Evolutionary conservation across 1,140 invertebrate genomes (phyloP).

Genomic region (Drosophila bocqueti): DNA sequence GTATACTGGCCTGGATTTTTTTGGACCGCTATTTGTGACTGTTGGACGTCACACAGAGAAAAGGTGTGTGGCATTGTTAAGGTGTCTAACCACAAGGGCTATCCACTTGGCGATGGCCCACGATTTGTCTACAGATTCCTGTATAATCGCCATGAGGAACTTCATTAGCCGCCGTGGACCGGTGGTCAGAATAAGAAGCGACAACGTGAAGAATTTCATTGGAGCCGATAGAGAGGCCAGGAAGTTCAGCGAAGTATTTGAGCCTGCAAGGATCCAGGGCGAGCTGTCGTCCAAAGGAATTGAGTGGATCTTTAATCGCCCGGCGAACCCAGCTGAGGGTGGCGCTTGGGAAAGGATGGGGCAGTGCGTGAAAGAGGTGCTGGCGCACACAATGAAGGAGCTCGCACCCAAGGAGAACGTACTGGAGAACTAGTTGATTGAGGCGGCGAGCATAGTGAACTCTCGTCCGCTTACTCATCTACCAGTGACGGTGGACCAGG

Average conservation of each 20-base stretch:
- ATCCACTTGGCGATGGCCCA: constrained; percentile 13
- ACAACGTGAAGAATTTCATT: constrained; percentile 1
- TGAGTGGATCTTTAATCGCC: no score
- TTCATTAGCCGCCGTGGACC: constrained; percentile 6
- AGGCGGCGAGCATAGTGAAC: no score
- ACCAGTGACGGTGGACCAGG: no score
- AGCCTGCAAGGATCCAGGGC: constrained; percentile 13
- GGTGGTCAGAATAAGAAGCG: constrained; percentile 7
- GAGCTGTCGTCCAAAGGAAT: no score
- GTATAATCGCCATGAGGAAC: constrained; percentile 22
- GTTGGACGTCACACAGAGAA: not conserved
- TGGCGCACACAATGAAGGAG: no score
- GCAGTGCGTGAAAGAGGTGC: no score
- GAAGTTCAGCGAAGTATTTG: constrained; percentile 14
- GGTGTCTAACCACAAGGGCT: constrained; percentile 5
- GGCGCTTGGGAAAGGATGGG: no score
- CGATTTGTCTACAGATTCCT: constrained; percentile 17
- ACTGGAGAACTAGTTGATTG: no score
- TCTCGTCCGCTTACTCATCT: no score
- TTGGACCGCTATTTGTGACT: not conserved
- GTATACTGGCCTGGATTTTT: not conserved
- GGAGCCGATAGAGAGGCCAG: constrained; percentile 3
- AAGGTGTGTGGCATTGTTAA: constrained; percentile 16
- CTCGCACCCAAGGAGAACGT: no score
- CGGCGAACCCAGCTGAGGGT: no score